These are phyloP conservation scores for Ara ararauna DNA, from an alignment of 2,797 vertebrate genomes.

Conservation along the genomic window DNA sequence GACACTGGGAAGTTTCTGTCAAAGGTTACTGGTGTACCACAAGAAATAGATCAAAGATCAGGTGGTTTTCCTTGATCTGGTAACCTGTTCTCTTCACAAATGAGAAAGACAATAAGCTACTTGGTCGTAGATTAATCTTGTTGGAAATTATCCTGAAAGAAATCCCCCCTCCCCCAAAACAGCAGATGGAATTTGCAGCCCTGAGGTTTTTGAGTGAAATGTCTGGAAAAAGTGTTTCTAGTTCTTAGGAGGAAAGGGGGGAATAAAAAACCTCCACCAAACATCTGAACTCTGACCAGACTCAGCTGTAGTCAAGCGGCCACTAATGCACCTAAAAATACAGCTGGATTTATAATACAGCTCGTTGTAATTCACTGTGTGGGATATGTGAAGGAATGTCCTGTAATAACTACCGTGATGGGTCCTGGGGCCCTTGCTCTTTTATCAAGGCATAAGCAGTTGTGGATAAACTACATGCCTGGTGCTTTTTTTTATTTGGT, in stretches of 20 bases:
- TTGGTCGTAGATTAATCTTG: background rate
- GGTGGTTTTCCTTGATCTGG: background rate
- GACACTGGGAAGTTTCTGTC: background rate
- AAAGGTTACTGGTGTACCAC: background rate
- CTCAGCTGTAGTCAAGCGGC: constrained; percentile 28
- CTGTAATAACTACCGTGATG: constrained; percentile 58
- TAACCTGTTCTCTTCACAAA: background rate
- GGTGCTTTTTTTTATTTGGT: background rate
- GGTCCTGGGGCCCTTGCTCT: constrained; percentile 57
- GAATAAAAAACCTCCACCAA: background rate
- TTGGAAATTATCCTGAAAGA: background rate
- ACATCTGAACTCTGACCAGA: constrained; percentile 9
- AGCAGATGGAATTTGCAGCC: background rate
- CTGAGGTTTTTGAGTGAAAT: background rate
- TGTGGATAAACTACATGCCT: background rate
- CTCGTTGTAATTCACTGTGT: constrained; percentile 11
- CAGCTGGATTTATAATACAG: constrained; percentile 54
- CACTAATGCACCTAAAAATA: constrained; percentile 60
- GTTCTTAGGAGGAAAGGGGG: background rate
- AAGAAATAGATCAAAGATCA: background rate
- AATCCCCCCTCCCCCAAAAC: background rate
- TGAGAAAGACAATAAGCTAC: background rate
- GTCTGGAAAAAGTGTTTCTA: constrained; percentile 15
- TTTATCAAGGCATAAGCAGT: constrained; percentile 2
- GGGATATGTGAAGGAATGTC: constrained; percentile 67